Conservation (phyloP, 2,113 vertebrate species). For the Hydrolagus affinis region DNA sequence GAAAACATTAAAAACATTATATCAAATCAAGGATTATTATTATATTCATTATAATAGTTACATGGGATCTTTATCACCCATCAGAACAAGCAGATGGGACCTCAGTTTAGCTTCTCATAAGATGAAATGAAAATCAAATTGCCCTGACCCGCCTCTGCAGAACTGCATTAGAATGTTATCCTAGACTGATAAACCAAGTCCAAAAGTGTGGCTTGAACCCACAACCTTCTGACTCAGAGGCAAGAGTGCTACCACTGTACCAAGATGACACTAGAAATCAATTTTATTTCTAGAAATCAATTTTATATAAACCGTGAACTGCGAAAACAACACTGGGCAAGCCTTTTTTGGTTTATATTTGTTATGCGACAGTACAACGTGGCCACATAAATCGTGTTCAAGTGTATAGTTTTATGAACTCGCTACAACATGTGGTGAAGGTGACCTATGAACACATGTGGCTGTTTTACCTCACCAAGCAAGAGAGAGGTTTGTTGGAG, state of each 20-base stretch:
- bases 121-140: not conserved
- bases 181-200: not conserved
- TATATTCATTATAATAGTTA: not conserved
- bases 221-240: too few relatives aligned
- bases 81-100: not conserved
- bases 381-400: too few relatives aligned
- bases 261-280: not conserved
- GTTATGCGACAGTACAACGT: too few relatives aligned
- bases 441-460: too few relatives aligned
- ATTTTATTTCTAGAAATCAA: not conserved
- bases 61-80: not conserved
- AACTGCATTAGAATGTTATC: not conserved
- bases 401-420: too few relatives aligned
- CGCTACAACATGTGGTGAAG: too few relatives aligned
- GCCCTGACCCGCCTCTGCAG: too few relatives aligned
- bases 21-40: too few relatives aligned
- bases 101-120: not conserved
- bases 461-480: too few relatives aligned
- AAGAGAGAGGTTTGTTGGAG: too few relatives aligned
- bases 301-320: not conserved
- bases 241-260: not conserved
- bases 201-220: not conserved
- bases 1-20: too few relatives aligned
- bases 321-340: not conserved
- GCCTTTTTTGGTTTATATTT: too few relatives aligned